Percentiles rank a stretch among this genome's conserved stretches.
Conservation (phyloP, 1,140 invertebrate genomes). For the Brachionus manjavacas region DNA sequence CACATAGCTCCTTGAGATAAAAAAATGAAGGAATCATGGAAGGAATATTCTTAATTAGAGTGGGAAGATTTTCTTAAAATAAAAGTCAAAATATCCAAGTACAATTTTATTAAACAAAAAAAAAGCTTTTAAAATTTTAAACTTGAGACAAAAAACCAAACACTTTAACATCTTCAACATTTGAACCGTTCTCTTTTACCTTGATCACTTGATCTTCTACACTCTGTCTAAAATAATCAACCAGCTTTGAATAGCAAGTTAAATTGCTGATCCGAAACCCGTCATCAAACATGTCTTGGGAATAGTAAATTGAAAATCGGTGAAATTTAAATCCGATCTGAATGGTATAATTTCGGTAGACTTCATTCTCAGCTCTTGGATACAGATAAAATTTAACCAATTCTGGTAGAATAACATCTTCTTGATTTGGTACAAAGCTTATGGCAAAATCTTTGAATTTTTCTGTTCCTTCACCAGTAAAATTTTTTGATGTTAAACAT, state of each 20-base stretch:
- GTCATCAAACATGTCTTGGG: conserved; percentile 16
- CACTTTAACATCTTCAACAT: background rate
- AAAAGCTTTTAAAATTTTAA: background rate
- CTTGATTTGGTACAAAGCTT: conserved; percentile 30
- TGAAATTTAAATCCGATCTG: conserved; percentile 33
- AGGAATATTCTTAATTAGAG: no score
- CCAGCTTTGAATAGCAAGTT: background rate
- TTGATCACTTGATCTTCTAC: background rate
- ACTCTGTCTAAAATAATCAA: conserved; percentile 9
- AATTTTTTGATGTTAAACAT: background rate
- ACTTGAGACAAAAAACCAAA: background rate
- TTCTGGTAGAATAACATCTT: conserved; percentile 1
- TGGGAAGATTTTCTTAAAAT: no score
- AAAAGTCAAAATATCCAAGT: background rate
- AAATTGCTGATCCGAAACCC: conserved; percentile 23
- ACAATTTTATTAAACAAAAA: background rate
- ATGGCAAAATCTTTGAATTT: background rate
- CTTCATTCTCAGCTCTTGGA: background rate
- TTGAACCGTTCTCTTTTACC: background rate
- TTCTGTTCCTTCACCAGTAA: conserved; percentile 16
- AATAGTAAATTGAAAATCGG: conserved; percentile 32
- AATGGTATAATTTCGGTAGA: conserved; percentile 22
- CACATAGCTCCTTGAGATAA: no score
- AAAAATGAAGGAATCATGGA: no score
- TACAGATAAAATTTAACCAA: conserved; percentile 36